Base-by-base conservation (phyloP, 2,113 vertebrate genomes). In the Pan troglodytes region DNA sequence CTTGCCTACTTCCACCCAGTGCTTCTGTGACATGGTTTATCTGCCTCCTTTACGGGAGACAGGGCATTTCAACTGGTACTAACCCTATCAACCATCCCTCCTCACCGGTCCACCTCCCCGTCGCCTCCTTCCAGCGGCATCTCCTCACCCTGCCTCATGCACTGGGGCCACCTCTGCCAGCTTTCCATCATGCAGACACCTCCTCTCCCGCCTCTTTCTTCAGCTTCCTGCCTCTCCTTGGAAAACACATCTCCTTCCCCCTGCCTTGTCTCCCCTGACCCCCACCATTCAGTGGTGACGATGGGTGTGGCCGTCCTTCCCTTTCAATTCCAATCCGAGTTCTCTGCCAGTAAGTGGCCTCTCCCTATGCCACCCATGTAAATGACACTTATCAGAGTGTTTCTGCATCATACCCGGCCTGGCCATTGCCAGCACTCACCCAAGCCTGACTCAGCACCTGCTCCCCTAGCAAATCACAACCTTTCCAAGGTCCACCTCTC, bases 91-190 rank as follows among this genome's bases (percentile, higher is more conserved):
- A 40, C 40, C 40, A 40, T 7, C 55, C 32, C 13, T 4, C 16
- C 40, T 18, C 9, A 3, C 14, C 2, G 32, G 32, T 16, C 48
- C 14, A 1, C 50, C 27, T 30, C n/a, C 18, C 38, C 9, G 0
- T 16, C 30, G 1, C 48, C 73, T 52, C 6, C 70, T 32, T 32
- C 78, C 61, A 84, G 70, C 70, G 11, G 18, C 50, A 9, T 80
- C 64, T 18, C 5, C 27, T 10, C 43, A 14, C 59, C 68, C 25
- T 38, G 38, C 3, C 50, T 72, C 52, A 2, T 5, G 23, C 0
- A 1, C 38, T 16, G 18, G 10, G 13, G 1, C 55, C 22, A 1
- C 7, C 64, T 32, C 14, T 20, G 55, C 13, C 40, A 2, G 3
- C 64, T 10, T 32, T 35, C 50, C 14, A 8, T 8, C 12, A 20